Evolutionary conservation across 2,113 vertebrate species (phyloP).

Genomic region (Odobenus rosmarus): DNA sequence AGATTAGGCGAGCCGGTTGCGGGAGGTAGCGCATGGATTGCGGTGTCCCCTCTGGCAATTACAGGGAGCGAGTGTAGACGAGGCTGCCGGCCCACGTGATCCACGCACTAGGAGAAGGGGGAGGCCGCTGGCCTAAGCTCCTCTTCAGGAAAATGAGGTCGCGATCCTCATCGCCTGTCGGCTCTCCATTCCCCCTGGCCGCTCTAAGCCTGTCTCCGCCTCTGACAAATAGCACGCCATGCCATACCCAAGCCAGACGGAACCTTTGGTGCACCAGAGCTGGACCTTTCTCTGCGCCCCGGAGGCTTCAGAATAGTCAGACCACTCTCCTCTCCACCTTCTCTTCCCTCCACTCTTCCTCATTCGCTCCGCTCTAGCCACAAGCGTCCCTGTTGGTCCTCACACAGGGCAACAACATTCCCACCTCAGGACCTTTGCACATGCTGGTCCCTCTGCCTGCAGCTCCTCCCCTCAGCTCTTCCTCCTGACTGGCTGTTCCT

Average conservation of each 20-base stretch:
- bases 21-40: conserved; percentile 88
- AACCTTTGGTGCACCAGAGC: background rate
- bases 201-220: background rate
- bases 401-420: background rate
- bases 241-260: background rate
- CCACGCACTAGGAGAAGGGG: conserved; percentile 81
- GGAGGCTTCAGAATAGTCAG: background rate
- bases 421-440: background rate
- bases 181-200: background rate
- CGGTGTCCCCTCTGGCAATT: conserved; percentile 87
- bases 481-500: background rate
- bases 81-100: conserved; percentile 74
- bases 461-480: background rate
- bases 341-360: background rate
- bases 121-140: accelerated
- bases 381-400: background rate
- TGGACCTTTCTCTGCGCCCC: background rate
- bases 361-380: background rate
- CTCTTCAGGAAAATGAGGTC: background rate
- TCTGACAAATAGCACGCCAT: background rate
- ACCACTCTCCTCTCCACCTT: background rate
- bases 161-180: background rate
- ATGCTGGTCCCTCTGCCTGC: background rate
- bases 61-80: conserved; percentile 83
- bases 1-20: conserved; percentile 75